phyloP scores from a whole-genome alignment of 2,888 invertebrate species.

The Epinotia nisella region DNA sequence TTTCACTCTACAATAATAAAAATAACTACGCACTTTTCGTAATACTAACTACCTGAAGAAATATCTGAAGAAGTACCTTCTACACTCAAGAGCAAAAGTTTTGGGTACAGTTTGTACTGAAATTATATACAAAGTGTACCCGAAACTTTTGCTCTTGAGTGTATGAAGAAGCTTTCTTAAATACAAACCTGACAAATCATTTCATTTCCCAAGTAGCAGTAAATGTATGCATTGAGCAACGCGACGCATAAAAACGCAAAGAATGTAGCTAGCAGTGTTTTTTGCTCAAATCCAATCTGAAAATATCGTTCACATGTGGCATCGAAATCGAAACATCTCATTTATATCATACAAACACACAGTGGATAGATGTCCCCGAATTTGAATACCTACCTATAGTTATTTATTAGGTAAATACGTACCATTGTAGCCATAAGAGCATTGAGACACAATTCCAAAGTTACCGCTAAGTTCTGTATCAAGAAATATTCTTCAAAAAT shows the following conservation, averaged over 20 bases:
- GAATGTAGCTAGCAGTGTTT: constrained; percentile 63
- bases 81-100: too few species aligned
- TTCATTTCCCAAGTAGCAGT: constrained; percentile 71
- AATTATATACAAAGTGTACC: too few species aligned
- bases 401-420: constrained; percentile 46
- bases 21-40: background rate
- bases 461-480: constrained; percentile 71
- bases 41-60: constrained; percentile 56
- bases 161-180: too few species aligned
- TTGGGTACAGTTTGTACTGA: too few species aligned
- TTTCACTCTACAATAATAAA: constrained; percentile 63
- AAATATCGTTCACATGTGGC: constrained; percentile 39
- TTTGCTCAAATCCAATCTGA: constrained; percentile 63
- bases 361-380: background rate
- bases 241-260: constrained; percentile 63
- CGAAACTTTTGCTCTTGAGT: too few species aligned
- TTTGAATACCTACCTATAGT: background rate
- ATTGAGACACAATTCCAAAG: constrained; percentile 71
- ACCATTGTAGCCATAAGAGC: constrained; percentile 71
- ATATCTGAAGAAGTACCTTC: too few species aligned
- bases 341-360: background rate
- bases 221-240: constrained; percentile 71
- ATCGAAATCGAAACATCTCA: background rate
- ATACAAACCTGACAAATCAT: constrained; percentile 65
- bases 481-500: constrained; percentile 72